phyloP scores from a whole-genome alignment of 2,797 vertebrate genomes.

The Microchirus variegatus region DNA sequence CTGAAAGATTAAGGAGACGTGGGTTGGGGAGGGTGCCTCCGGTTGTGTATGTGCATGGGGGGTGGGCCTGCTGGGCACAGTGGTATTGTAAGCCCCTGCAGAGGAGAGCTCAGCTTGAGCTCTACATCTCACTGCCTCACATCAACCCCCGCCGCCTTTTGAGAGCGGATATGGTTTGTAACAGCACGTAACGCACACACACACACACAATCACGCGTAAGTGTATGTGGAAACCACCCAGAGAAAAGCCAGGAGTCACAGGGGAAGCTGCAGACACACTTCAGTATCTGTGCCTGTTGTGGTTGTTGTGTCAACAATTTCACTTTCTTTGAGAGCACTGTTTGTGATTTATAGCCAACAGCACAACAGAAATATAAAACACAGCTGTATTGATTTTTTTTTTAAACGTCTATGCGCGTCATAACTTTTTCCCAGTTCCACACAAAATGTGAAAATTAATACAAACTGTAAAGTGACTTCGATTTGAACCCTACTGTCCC shows the following conservation, averaged over 20 bases:
- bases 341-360: conserved; percentile 64
- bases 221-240: conserved; percentile 43
- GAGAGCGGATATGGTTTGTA: conserved; percentile 68
- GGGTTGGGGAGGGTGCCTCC: conserved; percentile 16
- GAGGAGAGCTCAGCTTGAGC: conserved; percentile 88
- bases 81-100: conserved; percentile 80
- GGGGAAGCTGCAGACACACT: conserved; percentile 68
- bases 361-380: conserved; percentile 68
- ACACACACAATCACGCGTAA: conserved; percentile 50
- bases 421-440: conserved; percentile 60
- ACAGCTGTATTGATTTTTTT: conserved; percentile 61
- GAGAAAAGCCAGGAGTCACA: conserved; percentile 61
- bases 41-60: conserved; percentile 40
- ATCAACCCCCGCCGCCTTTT: conserved; percentile 40
- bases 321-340: conserved; percentile 62
- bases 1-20: conserved; percentile 66
- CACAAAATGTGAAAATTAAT: conserved; percentile 64
- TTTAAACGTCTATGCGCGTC: conserved; percentile 55
- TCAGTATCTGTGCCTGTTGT: conserved; percentile 50
- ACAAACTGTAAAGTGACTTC: conserved; percentile 66
- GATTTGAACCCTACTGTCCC: conserved; percentile 64
- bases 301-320: conserved; percentile 67
- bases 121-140: conserved; percentile 69
- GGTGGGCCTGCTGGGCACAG: conserved; percentile 69
- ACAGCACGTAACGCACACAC: conserved; percentile 50